Conservation (phyloP, 2,888 invertebrate genomes). For the Cacoxenus indagator region DNA sequence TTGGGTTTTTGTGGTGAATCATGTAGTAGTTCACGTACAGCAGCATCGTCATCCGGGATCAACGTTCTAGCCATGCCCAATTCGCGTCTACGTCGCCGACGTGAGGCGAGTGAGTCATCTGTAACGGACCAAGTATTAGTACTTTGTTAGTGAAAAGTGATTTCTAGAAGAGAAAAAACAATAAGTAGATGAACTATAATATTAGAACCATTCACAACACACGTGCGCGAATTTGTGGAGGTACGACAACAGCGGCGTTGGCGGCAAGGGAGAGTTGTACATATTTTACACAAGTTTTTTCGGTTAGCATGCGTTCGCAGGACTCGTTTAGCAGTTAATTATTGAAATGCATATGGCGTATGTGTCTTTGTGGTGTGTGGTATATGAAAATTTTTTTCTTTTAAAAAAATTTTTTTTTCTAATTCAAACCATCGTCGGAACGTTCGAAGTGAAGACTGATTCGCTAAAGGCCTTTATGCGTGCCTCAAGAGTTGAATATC, state of each 20-base stretch:
- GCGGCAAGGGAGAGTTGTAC: slow-evolving; percentile 31
- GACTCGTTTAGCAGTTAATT: slow-evolving; percentile 43
- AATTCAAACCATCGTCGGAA: neutral
- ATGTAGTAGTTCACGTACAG: slow-evolving; percentile 61
- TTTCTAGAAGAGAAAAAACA: neutral
- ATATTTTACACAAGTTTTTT: slow-evolving; percentile 55
- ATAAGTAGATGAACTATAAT: neutral
- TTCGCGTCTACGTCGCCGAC: slow-evolving; percentile 68
- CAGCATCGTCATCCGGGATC: slow-evolving; percentile 64
- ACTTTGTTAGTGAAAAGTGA: too few relatives aligned
- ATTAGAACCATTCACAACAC: too few relatives aligned
- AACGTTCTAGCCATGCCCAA: slow-evolving; percentile 66
- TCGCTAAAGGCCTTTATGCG: too few relatives aligned
- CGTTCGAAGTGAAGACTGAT: neutral
- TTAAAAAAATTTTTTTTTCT: neutral
- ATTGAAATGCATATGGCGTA: slow-evolving; percentile 50
- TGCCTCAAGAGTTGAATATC: too few relatives aligned
- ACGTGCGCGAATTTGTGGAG: too few relatives aligned
- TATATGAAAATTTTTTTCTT: neutral
- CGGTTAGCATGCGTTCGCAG: slow-evolving; percentile 42
- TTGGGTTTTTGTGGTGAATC: slow-evolving; percentile 53
- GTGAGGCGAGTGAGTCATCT: slow-evolving; percentile 69
- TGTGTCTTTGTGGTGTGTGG: neutral
- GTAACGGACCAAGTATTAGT: too few relatives aligned
- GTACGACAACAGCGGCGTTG: too few relatives aligned